Evolutionary conservation across 1,140 invertebrate species (phyloP), one percentile per base, ranked within the genome.

Genomic region (Cepaea nemoralis): DNA sequence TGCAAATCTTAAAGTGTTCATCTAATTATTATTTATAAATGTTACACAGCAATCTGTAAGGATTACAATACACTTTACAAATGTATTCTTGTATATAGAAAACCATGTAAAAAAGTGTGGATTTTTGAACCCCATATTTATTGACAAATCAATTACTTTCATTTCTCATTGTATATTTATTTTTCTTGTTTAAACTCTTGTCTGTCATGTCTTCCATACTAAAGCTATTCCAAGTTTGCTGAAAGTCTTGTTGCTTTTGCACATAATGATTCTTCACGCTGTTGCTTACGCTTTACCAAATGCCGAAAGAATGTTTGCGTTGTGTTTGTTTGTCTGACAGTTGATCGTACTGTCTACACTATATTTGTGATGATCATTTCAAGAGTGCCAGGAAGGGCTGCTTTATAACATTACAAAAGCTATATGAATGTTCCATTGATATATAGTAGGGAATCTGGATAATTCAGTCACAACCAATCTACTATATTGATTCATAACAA

Each of bases 151-250:
- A 2, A 55, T 14, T 55, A 5, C 50, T 55, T 8, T 14, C 50
- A 55, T 55, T 55, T 55, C n/a, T 22, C 8, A 55, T 14, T 55
- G 50, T 19, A 55, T 10, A 55, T 55, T 14, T 22, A 55, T 55
- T 55, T 55, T 8, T 22, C 22, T 55, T 55, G 50, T 45, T 45
- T 45, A 16, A 45, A 45, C 6, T 45, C 8, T n/a, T 45, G 22
- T 22, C 50, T 55, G 19, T 55, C n/a, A 24, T 24, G 50, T 55
- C 50, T 55, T 55, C 50, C 50, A 55, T 55, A 55, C 50, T 55
- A 55, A 55, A 55, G 50, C 50, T 55, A 55, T 55, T 55, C 50
- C 50, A 55, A 55, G 50, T 55, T n/a, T 55, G 50, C 50, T 55
- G 50, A 55, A 14, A 55, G 8, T 45, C 42, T 45, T 45, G 42